Percentiles rank a stretch among this genome's conserved stretches.
Conservation (phyloP, 2,888 invertebrate genomes). For the Sesia bembeciformis region DNA sequence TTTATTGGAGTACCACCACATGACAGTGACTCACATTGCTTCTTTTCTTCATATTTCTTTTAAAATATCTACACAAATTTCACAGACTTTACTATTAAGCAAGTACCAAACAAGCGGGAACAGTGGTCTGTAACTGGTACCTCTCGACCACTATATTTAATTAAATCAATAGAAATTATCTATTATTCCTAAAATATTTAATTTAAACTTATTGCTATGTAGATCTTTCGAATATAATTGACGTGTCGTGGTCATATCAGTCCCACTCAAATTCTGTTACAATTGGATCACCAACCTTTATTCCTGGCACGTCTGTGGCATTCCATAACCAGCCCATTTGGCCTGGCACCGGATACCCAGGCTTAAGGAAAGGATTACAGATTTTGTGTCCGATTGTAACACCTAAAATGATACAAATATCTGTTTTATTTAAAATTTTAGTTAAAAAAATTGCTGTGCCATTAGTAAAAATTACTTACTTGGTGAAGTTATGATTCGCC, state of each 20-base stretch:
- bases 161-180: too few relatives aligned
- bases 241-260: too few relatives aligned
- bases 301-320: conserved; percentile 41
- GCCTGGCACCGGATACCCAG: conserved; percentile 71
- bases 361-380: conserved; percentile 56
- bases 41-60: not conserved
- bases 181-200: too few relatives aligned
- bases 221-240: too few relatives aligned
- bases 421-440: too few relatives aligned
- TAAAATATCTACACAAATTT: not conserved
- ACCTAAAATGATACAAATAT: conserved; percentile 22
- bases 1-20: not conserved
- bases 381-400: conserved; percentile 69
- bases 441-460: not conserved
- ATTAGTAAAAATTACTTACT: not conserved
- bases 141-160: too few relatives aligned
- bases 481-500: not conserved
- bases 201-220: too few relatives aligned
- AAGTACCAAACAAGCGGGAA: too few relatives aligned
- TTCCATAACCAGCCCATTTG: conserved; percentile 83
- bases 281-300: conserved; percentile 30
- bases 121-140: too few relatives aligned
- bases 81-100: too few relatives aligned
- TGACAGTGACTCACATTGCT: not conserved
- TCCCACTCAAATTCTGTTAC: too few relatives aligned